phyloP scores from a whole-genome alignment of 2,797 vertebrate species.

The Parauchenoglanis punctatus region DNA sequence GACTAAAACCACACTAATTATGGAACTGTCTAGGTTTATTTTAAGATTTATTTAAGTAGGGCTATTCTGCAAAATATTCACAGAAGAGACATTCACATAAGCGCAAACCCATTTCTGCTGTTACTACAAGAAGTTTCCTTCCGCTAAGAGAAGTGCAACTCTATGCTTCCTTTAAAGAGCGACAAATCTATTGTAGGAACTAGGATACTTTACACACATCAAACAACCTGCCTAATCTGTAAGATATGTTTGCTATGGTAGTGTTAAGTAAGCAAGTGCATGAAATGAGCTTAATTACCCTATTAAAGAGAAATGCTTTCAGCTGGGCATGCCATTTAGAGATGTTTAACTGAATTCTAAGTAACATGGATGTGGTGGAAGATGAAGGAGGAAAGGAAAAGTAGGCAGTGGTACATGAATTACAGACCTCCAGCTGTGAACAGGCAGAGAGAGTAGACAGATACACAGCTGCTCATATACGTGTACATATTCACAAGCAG shows the following conservation, averaged over 20 bases:
- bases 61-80: slow-evolving; percentile 1
- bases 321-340: slow-evolving; percentile 7
- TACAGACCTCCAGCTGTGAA: slow-evolving; percentile 39
- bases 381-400: slow-evolving; percentile 31
- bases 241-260: slow-evolving; percentile 53
- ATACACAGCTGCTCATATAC: slow-evolving; percentile 24
- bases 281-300: slow-evolving; percentile 32
- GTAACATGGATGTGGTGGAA: slow-evolving; percentile 17
- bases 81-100: neutral
- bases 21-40: slow-evolving; percentile 7
- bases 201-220: slow-evolving; percentile 66
- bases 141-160: slow-evolving; percentile 54
- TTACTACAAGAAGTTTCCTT: slow-evolving; percentile 62
- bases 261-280: slow-evolving; percentile 54
- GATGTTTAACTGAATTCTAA: slow-evolving; percentile 34
- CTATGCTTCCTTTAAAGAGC: slow-evolving; percentile 56
- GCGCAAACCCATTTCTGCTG: slow-evolving; percentile 43
- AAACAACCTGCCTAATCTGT: slow-evolving; percentile 67
- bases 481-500: slow-evolving; percentile 41
- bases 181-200: slow-evolving; percentile 66
- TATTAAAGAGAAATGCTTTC: slow-evolving; percentile 30
- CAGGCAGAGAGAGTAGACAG: slow-evolving; percentile 28
- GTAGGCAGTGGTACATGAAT: slow-evolving; percentile 14
- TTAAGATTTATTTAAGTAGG: neutral
- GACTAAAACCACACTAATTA: slow-evolving; percentile 21